Evolutionary conservation across 2,888 invertebrate genomes (phyloP).

Genomic region (Chymomyza procnemis): DNA sequence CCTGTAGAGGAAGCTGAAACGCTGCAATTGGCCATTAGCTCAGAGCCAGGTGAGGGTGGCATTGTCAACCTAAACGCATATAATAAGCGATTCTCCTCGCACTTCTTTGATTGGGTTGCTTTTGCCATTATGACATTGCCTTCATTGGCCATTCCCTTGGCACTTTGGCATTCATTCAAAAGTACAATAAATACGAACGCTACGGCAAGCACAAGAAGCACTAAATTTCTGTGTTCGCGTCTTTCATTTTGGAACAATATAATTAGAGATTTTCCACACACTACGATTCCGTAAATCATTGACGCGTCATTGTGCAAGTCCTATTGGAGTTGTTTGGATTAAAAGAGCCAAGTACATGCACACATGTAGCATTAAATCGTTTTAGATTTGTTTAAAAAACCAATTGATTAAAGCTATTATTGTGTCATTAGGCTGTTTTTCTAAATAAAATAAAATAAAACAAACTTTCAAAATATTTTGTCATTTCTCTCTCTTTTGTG

Average conservation of each 20-base stretch:
- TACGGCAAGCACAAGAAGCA: conserved; percentile 86
- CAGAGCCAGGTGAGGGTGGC: conserved; percentile 97
- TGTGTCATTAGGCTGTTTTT: conserved; percentile 53
- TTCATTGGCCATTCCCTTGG: conserved; percentile 94
- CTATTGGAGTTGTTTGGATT: conserved; percentile 44
- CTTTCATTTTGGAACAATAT: conserved; percentile 35
- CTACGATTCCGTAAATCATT: conserved; percentile 48
- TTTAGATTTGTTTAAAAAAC: conserved; percentile 73
- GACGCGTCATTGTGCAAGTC: conserved; percentile 40
- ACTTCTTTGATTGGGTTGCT: conserved; percentile 97
- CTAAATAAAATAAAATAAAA: conserved; percentile 49
- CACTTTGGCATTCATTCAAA: conserved; percentile 96
- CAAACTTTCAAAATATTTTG: background rate
- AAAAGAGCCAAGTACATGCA: conserved; percentile 26
- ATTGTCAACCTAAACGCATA: conserved; percentile 95
- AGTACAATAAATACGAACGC: conserved; percentile 95
- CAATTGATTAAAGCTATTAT: conserved; percentile 46
- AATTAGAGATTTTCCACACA: conserved; percentile 42
- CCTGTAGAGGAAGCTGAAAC: conserved; percentile 89
- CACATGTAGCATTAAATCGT: conserved; percentile 65
- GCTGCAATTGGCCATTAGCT: conserved; percentile 85
- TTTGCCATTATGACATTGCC: conserved; percentile 98
- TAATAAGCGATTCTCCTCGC: conserved; percentile 97
- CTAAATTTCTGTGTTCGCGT: conserved; percentile 48
- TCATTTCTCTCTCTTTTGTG: background rate